These are phyloP conservation scores for Galaxias olidus DNA, from an alignment of 2,797 vertebrate genomes.

Conservation along the genomic window DNA sequence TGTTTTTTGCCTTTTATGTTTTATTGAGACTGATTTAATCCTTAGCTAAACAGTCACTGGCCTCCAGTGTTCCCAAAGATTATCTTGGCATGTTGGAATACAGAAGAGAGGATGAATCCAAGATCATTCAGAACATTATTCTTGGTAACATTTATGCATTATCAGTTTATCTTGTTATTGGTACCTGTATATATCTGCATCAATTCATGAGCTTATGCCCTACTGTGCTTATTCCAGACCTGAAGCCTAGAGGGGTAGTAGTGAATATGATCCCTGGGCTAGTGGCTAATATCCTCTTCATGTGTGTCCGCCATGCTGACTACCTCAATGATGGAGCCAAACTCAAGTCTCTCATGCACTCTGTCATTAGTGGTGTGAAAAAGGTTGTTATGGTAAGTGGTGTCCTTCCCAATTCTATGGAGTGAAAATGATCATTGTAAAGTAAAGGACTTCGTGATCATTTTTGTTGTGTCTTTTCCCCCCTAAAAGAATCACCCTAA, in stretches of 20 bases:
- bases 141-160: constrained; percentile 76
- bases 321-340: constrained; percentile 86
- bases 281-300: constrained; percentile 90
- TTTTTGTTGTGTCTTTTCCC: too few species aligned
- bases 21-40: constrained; percentile 18
- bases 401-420: too few species aligned
- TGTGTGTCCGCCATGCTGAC: constrained; percentile 93
- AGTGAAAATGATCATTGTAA: too few species aligned
- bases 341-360: constrained; percentile 91
- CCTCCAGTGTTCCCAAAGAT: constrained; percentile 75
- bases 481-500: constrained; percentile 83
- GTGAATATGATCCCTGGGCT: constrained; percentile 94
- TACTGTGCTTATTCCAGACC: constrained; percentile 68
- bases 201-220: too few species aligned
- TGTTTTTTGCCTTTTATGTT: neutral
- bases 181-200: neutral
- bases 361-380: constrained; percentile 82
- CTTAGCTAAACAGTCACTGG: constrained; percentile 73
- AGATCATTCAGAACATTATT: constrained; percentile 87
- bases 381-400: constrained; percentile 83
- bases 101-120: constrained; percentile 84
- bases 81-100: constrained; percentile 96
- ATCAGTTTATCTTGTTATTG: neutral
- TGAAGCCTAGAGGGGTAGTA: constrained; percentile 92
- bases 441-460: too few species aligned